phyloP scores from a whole-genome alignment of 1,140 invertebrate species.

The Bombus superbus region DNA sequence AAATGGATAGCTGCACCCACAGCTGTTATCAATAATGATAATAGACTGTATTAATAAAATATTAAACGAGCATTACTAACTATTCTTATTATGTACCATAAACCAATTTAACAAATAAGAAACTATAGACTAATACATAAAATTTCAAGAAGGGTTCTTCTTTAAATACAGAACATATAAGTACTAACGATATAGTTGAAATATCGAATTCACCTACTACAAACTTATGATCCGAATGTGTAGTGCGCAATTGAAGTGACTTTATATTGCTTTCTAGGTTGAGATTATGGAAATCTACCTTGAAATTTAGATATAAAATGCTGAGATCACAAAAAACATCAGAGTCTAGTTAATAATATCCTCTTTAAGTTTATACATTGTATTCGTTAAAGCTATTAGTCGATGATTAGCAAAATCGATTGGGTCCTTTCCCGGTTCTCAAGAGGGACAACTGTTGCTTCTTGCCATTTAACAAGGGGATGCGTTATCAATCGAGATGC shows the following conservation, averaged over 20 bases:
- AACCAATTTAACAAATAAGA: neutral
- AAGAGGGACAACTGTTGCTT: too few relatives aligned
- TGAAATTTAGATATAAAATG: neutral
- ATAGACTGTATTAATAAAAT: conserved; percentile 50
- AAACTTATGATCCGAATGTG: neutral
- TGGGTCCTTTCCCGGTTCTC: too few relatives aligned
- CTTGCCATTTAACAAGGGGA: too few relatives aligned
- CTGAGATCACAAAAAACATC: neutral
- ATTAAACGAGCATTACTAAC: neutral
- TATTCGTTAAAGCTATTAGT: neutral
- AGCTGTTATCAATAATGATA: conserved; percentile 63
- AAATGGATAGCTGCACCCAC: conserved; percentile 69
- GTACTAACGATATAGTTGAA: neutral
- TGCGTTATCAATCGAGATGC: too few relatives aligned
- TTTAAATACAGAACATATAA: neutral
- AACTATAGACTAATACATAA: neutral
- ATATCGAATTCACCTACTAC: neutral
- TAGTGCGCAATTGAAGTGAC: neutral
- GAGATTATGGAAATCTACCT: neutral
- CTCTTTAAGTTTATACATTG: neutral
- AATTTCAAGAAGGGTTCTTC: neutral
- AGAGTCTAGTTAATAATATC: too few relatives aligned
- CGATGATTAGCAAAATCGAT: neutral
- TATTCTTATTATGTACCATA: neutral
- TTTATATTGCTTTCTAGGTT: neutral